phyloP scores from a whole-genome alignment of 2,113 vertebrate species.

The Xiphophorus couchianus region DNA sequence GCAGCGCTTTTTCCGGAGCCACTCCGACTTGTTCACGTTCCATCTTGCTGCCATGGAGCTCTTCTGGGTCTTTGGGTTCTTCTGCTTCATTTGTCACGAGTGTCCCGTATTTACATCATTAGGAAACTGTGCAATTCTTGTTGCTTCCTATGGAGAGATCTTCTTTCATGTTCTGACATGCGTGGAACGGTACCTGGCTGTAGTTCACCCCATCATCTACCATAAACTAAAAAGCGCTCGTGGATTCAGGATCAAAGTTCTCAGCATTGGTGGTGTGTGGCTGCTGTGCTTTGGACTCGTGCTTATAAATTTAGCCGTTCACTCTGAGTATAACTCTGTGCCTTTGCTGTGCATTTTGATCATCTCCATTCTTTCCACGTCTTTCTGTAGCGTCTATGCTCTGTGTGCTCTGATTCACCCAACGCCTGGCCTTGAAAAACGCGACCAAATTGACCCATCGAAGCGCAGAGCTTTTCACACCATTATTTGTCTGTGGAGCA shows the following conservation, averaged over 20 bases:
- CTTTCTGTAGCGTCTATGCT: constrained; percentile 33
- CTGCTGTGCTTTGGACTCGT: not conserved
- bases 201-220: constrained; percentile 22
- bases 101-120: accelerated
- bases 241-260: constrained; percentile 1
- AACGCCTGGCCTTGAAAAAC: constrained; percentile 10
- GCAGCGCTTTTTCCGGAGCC: not conserved
- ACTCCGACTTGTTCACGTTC: constrained; percentile 24
- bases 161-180: constrained; percentile 35
- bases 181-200: constrained; percentile 44
- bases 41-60: constrained; percentile 20
- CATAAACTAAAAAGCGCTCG: not conserved
- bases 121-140: accelerated
- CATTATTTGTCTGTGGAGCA: constrained; percentile 1
- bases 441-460: not conserved
- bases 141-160: not conserved
- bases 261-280: constrained; percentile 14
- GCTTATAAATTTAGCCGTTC: not conserved
- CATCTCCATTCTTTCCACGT: not conserved
- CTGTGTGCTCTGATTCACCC: constrained; percentile 17
- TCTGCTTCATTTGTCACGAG: not conserved
- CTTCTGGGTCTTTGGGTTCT: not conserved
- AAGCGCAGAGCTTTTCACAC: constrained; percentile 36
- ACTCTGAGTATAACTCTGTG: not conserved
- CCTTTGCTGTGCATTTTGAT: accelerated